Conservation (phyloP, 2,888 invertebrate genomes). For the Napeogenes inachia region DNA sequence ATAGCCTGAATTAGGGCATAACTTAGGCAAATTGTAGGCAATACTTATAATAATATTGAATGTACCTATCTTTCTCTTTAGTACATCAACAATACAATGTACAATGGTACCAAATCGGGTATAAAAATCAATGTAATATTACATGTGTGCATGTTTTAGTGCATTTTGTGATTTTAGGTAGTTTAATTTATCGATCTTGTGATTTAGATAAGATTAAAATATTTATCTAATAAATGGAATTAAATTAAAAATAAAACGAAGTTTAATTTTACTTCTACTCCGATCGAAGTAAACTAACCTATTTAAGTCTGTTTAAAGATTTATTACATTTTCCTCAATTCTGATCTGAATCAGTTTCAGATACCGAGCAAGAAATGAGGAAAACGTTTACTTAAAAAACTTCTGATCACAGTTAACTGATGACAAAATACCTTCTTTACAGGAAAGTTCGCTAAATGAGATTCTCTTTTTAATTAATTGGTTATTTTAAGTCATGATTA, state of each 20-base stretch:
- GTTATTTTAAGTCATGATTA: too few species aligned
- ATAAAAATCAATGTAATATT: conserved; percentile 70
- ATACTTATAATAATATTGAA: conserved; percentile 49
- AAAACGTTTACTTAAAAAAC: too few species aligned
- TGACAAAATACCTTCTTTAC: too few species aligned
- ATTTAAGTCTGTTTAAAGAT: conserved; percentile 31
- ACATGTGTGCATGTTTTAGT: conserved; percentile 77
- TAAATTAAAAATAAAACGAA: conserved; percentile 41
- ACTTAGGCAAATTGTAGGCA: conserved; percentile 54
- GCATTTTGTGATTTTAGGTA: conserved; percentile 78
- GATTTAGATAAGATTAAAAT: conserved; percentile 69
- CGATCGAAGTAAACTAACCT: neutral
- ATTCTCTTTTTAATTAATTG: too few species aligned
- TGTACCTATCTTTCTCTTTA: conserved; percentile 49
- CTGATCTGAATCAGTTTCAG: too few species aligned
- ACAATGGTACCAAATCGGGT: conserved; percentile 68
- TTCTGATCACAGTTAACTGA: too few species aligned
- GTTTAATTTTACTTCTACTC: conserved; percentile 11
- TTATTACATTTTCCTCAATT: conserved; percentile 16
- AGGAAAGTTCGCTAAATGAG: too few species aligned
- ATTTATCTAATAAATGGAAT: conserved; percentile 53
- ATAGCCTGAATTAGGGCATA: conserved; percentile 25
- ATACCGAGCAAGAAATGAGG: too few species aligned
- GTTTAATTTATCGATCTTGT: conserved; percentile 77
- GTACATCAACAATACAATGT: conserved; percentile 57